phyloP scores from a whole-genome alignment of 1,140 invertebrate genomes.

The Heliconius eleuchia region DNA sequence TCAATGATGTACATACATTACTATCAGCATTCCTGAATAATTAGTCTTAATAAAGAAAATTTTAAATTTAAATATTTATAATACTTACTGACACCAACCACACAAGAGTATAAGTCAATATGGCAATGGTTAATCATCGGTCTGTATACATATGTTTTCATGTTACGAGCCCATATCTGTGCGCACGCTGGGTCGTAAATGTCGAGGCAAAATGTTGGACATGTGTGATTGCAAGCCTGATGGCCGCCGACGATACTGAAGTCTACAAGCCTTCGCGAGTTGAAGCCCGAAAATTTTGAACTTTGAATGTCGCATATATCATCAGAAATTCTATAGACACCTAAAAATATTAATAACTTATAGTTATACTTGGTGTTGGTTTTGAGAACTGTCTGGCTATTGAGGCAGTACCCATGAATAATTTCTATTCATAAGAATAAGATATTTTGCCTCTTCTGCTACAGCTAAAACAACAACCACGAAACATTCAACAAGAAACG shows the following conservation, averaged over 20 bases:
- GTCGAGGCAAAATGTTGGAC: constrained; percentile 66
- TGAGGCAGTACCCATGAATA: too few relatives aligned
- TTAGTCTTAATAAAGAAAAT: neutral
- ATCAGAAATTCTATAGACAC: constrained; percentile 49
- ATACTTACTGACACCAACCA: constrained; percentile 64
- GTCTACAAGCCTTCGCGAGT: constrained; percentile 51
- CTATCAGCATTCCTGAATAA: neutral
- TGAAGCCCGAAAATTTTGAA: neutral
- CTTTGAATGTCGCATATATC: constrained; percentile 47
- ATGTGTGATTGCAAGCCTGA: constrained; percentile 67
- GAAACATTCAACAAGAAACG: too few relatives aligned
- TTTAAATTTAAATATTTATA: constrained; percentile 26
- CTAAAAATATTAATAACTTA: constrained; percentile 33
- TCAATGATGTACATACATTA: too few relatives aligned
- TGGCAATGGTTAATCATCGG: constrained; percentile 74
- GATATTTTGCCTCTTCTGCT: too few relatives aligned
- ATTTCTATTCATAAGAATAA: too few relatives aligned
- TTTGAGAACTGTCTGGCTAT: too few relatives aligned
- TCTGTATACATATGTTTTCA: constrained; percentile 43
- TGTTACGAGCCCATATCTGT: constrained; percentile 55
- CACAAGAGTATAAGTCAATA: constrained; percentile 66
- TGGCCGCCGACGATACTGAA: constrained; percentile 60
- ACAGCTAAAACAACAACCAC: too few relatives aligned
- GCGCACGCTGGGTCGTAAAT: constrained; percentile 67
- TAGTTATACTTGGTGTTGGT: neutral